Evolutionary conservation across 1,140 invertebrate species (phyloP).

Genomic region (Ephestia elutella): DNA sequence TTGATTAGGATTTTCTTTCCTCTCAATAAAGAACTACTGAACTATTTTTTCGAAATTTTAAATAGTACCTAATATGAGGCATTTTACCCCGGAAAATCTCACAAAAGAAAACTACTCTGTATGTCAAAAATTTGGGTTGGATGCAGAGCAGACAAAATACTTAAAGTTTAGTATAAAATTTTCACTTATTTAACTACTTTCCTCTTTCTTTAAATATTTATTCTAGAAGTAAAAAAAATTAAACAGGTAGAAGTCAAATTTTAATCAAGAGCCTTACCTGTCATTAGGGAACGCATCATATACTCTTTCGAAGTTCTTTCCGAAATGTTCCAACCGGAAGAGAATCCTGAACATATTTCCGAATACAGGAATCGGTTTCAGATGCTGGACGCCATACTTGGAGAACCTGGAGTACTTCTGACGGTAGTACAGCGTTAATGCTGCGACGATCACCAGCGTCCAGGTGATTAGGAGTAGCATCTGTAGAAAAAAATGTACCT

Average conservation of each 20-base stretch:
- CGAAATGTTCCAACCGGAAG: conserved; percentile 18
- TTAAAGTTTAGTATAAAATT: no score
- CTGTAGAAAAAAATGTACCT: conserved; percentile 17
- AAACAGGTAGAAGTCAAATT: background rate
- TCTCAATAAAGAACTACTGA: no score
- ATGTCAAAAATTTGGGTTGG: no score
- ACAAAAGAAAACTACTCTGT: no score
- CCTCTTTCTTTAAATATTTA: no score
- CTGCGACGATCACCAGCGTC: conserved; percentile 17
- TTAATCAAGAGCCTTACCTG: conserved; percentile 19
- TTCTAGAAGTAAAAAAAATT: no score
- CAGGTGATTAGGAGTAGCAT: conserved; percentile 34
- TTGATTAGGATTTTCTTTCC: no score
- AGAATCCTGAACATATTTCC: conserved; percentile 28
- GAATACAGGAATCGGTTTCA: conserved; percentile 20
- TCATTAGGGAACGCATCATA: conserved; percentile 31
- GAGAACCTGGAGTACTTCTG: conserved; percentile 32
- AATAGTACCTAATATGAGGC: no score
- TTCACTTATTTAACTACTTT: no score
- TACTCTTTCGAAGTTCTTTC: conserved; percentile 18
- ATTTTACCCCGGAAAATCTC: no score
- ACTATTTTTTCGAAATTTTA: no score
- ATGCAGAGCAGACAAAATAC: no score
- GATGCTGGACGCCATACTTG: conserved; percentile 27
- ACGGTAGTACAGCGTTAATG: conserved; percentile 22